These are phyloP conservation scores for Mesembrinibis cayennensis DNA, from an alignment of 2,113 vertebrate genomes.

Conservation along the genomic window DNA sequence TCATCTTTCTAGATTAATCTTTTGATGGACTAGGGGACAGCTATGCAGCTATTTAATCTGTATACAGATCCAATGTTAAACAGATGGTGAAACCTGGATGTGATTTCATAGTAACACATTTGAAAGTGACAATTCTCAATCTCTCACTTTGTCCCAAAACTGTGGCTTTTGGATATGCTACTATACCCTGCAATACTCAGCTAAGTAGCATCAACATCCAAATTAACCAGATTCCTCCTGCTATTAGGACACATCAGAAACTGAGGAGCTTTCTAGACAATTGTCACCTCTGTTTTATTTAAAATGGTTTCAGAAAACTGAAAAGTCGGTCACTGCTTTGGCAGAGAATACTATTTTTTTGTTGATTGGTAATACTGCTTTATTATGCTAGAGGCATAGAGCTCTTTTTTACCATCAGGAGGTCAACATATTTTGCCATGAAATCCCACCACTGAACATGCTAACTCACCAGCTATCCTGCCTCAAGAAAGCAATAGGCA, in stretches of 20 bases:
- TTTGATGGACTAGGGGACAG: background rate
- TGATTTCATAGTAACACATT: slow-evolving; percentile 52
- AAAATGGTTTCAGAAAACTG: background rate
- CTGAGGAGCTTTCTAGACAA: background rate
- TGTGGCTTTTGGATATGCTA: background rate
- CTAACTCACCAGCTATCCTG: background rate
- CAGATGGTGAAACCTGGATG: slow-evolving; percentile 56
- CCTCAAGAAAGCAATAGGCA: background rate
- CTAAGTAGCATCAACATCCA: background rate
- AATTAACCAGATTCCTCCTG: background rate
- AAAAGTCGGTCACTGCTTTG: background rate
- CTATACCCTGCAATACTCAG: background rate
- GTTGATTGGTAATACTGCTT: background rate
- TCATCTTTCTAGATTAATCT: background rate
- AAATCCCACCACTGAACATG: background rate
- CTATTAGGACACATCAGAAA: background rate
- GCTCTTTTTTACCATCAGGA: background rate
- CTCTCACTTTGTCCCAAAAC: slow-evolving; percentile 43
- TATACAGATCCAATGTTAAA: background rate
- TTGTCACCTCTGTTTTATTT: background rate
- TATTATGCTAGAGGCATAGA: background rate
- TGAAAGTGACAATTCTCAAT: slow-evolving; percentile 33
- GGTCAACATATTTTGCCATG: background rate
- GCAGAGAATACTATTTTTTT: background rate
- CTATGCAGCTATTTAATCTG: slow-evolving; percentile 19